Evolutionary conservation across 1,140 invertebrate species (phyloP), one percentile per base, ranked within the genome.

Genomic region (Melitaea cinxia): DNA sequence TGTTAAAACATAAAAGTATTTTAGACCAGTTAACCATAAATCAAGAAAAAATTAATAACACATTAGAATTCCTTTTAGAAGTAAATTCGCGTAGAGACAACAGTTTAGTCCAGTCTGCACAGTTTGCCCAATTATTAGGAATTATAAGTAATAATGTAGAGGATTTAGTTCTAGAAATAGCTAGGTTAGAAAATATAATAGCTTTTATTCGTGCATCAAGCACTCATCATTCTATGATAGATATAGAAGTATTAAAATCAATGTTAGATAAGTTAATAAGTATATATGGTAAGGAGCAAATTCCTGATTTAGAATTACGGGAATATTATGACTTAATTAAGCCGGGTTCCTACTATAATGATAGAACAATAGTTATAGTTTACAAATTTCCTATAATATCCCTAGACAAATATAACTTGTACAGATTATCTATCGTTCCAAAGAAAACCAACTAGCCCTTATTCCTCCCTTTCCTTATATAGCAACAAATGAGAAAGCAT

Each of bases 401-500:
- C 12, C 1, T 10, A 1, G 6, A 7, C 12, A 33, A 1, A 6
- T 33, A 4, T 33, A 10, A 33, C 1, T 33, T 68, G 12, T 72
- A 58, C 39, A 60, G 14, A 21, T 42, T 72, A 19, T 68, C 70
- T 9, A 52, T 66, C 47, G 60, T 49, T 17, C 62, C 70, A 12
- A 72, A 73, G 65, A 64, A 53, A 23, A 56, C 33, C 50, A 58
- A 1, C 57, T 59, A 2, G 60, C 57, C 52, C 61, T 72, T 39
- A 63, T 77, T 37, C 72, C 72, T 26, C 56, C 65, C 15, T 63
- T 53, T 57, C 68, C 74, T 7, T 68, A 50, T 23, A 56, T 70
- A 54, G 72, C 75, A 77, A 77, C 55, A 10, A 58, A 65, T 47
- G 37, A 54, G 7, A 68, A 66, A 49, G 57, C 42, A 14, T 78